Evolutionary conservation across 2,888 invertebrate genomes (phyloP), one percentile per base, ranked within the genome.

Genomic region (Didymodactylos carnosus): DNA sequence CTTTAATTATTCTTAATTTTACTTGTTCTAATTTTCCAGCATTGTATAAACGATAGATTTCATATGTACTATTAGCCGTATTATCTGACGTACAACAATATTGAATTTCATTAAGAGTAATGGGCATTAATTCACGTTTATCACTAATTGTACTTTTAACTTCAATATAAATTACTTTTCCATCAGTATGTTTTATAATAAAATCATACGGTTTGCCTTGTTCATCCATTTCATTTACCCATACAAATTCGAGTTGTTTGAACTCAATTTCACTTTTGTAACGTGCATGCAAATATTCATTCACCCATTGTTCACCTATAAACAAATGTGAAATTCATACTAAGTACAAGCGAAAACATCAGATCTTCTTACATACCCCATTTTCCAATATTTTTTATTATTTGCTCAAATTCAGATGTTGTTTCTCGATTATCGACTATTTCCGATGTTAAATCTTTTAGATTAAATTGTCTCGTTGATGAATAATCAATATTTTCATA

Each of bases 21-120:
- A 73, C 73, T 69, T 70, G 69, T 25, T 73, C 70, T 23, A 62
- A 39, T 46, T 73, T 49, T 19, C 49, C 49, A 4, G 69, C 40
- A 70, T 73, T 73, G n/a, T 73, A 73, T 23, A 73, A 8, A n/a
- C 73, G 69, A 70, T 73, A 73, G 14, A 73, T 70, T 70, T 73
- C 69, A 40, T 40, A 73, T n/a, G 69, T 23, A 19, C 39, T 16
- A 23, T 43, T 39, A 19, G 19, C 19, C n/a, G n/a, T n/a, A n/a
- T n/a, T n/a, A 62, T 62, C 29, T 35, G 62, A 35, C 11, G 62
- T 35, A 35, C 62, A 62, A 62, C 62, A 62, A 51, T 49, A 49
- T 49, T 73, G 69, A 13, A 73, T 27, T 70, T 73, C 73, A 6
- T 73, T 69, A 8, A 49, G 39, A 8, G 73, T 69, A 49, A 73